A percentile compares a stretch with the other conserved stretches of the same genome.
Conservation (phyloP, 2,797 vertebrate species). For the Dallia pectoralis region DNA sequence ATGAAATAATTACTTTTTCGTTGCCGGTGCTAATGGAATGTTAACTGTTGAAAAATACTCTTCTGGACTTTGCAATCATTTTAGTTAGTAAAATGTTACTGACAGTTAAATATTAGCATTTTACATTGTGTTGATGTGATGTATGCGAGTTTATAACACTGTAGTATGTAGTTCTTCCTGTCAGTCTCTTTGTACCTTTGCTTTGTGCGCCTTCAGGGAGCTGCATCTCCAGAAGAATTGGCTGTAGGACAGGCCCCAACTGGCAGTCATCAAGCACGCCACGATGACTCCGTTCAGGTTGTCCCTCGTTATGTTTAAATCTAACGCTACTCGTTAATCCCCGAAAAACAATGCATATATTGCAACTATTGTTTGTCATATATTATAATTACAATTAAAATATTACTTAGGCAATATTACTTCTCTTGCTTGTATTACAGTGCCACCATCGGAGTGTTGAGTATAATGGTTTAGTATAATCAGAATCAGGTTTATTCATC, state of each 20-base stretch:
- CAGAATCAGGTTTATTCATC: no score
- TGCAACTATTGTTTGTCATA: no score
- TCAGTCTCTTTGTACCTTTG: slow-evolving; percentile 1
- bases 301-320: slow-evolving; percentile 6
- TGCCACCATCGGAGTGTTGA: no score
- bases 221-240: slow-evolving; percentile 51
- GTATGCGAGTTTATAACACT: neutral
- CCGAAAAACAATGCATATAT: no score
- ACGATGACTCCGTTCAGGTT: slow-evolving; percentile 75
- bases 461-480: no score
- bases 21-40: neutral
- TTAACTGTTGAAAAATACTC: neutral
- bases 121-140: neutral
- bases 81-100: neutral
- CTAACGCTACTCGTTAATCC: neutral
- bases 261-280: slow-evolving; percentile 62
- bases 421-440: no score
- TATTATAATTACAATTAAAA: no score
- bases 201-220: slow-evolving; percentile 26
- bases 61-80: neutral
- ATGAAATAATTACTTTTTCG: neutral
- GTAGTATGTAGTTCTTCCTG: neutral
- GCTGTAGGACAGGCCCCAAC: slow-evolving; percentile 33
- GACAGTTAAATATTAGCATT: neutral
- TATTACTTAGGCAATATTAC: no score